phyloP scores from a whole-genome alignment of 2,797 vertebrate species.

The Diplodus puntazzo region DNA sequence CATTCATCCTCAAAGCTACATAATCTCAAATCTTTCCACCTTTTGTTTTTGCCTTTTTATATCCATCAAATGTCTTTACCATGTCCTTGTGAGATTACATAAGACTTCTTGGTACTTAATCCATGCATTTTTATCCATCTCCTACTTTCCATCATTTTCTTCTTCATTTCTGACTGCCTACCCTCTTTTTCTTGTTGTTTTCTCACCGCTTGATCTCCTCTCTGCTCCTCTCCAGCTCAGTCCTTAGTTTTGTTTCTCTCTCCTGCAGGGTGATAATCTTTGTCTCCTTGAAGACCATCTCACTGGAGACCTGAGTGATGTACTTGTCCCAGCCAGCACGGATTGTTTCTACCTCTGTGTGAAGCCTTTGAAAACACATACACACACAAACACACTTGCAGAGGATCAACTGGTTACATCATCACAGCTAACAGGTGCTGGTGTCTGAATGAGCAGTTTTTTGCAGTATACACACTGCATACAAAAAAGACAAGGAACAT shows the following conservation, averaged over 20 bases:
- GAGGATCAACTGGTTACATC: constrained; percentile 23
- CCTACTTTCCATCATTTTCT: neutral
- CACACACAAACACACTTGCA: constrained; percentile 13
- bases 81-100: neutral
- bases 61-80: neutral
- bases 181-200: neutral
- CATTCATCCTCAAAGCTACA: neutral
- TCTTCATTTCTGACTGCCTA: neutral
- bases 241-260: constrained; percentile 74
- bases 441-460: constrained; percentile 1
- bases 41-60: neutral
- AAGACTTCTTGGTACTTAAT: neutral
- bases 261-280: constrained; percentile 77
- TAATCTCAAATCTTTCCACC: neutral
- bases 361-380: constrained; percentile 75
- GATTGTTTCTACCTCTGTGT: constrained; percentile 71
- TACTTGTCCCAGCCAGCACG: constrained; percentile 82
- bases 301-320: constrained; percentile 79
- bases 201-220: constrained; percentile 85
- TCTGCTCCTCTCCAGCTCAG: constrained; percentile 78
- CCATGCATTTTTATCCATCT: neutral
- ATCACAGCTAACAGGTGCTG: constrained; percentile 8
- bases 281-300: constrained; percentile 84
- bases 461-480: neutral
- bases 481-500: too few species aligned